phyloP scores from a whole-genome alignment of 1,140 invertebrate genomes.

The Holotrichia oblita region DNA sequence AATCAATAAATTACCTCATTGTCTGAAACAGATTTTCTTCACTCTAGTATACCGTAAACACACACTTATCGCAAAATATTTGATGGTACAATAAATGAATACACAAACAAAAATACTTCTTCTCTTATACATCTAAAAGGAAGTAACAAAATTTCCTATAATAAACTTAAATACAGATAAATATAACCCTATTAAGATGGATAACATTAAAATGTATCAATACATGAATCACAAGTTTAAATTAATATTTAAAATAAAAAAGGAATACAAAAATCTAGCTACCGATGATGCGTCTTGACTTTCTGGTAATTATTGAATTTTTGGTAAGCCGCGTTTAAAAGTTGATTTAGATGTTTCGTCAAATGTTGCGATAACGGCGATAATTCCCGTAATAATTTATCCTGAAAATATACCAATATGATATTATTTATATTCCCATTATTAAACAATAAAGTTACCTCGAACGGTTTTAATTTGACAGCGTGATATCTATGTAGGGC shows the following conservation, averaged over 20 bases:
- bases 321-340: constrained; percentile 82
- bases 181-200: not conserved
- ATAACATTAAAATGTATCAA: not conserved
- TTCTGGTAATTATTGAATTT: constrained; percentile 89
- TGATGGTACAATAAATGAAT: no score
- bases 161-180: no score
- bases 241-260: not conserved
- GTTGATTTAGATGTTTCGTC: constrained; percentile 86
- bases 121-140: no score
- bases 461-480: constrained; percentile 85
- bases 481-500: constrained; percentile 88
- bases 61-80: no score
- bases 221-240: constrained; percentile 13
- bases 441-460: constrained; percentile 64
- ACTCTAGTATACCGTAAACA: no score
- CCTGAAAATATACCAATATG: constrained; percentile 62
- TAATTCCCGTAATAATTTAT: constrained; percentile 79
- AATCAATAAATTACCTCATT: no score
- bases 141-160: no score
- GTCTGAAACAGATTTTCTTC: no score
- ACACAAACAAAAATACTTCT: no score
- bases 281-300: constrained; percentile 74
- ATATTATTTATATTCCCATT: constrained; percentile 1
- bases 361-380: constrained; percentile 82
- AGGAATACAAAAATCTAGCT: constrained; percentile 57